Evolutionary conservation across 2,888 invertebrate species (phyloP).

Genomic region (Dioctria linearis): DNA sequence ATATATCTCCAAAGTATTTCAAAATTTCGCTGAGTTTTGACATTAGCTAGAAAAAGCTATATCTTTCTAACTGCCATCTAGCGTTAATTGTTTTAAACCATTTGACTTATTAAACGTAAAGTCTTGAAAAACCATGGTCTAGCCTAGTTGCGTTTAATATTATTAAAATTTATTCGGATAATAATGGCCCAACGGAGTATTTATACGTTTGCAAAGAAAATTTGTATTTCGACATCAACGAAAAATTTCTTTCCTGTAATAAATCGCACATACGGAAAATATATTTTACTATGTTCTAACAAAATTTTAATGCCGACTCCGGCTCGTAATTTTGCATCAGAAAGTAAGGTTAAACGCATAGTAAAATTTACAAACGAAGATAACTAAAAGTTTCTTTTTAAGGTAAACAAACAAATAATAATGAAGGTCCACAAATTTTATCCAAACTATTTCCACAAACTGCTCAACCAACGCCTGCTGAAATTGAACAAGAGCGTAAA

Average conservation of each 20-base stretch:
- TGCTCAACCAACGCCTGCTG: constrained; percentile 71
- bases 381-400: background rate
- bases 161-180: background rate
- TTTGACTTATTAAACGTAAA: background rate
- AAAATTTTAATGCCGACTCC: constrained; percentile 37
- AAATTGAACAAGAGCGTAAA: constrained; percentile 73
- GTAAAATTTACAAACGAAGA: background rate
- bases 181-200: constrained; percentile 57
- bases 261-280: constrained; percentile 20
- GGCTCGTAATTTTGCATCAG: constrained; percentile 47
- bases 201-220: constrained; percentile 52
- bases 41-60: too few species aligned
- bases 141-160: background rate
- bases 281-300: constrained; percentile 30
- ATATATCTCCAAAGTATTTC: too few species aligned
- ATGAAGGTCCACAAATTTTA: constrained; percentile 68
- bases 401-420: constrained; percentile 14
- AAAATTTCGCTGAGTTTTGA: too few species aligned
- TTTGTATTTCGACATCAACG: constrained; percentile 34
- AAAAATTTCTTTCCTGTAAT: constrained; percentile 38
- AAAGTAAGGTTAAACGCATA: constrained; percentile 55
- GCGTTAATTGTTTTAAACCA: background rate
- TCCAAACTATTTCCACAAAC: constrained; percentile 76
- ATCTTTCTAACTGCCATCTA: background rate
- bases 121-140: constrained; percentile 19